These are phyloP conservation scores for Peucedramus taeniatus DNA, from an alignment of 2,113 vertebrate genomes.

Conservation along the genomic window DNA sequence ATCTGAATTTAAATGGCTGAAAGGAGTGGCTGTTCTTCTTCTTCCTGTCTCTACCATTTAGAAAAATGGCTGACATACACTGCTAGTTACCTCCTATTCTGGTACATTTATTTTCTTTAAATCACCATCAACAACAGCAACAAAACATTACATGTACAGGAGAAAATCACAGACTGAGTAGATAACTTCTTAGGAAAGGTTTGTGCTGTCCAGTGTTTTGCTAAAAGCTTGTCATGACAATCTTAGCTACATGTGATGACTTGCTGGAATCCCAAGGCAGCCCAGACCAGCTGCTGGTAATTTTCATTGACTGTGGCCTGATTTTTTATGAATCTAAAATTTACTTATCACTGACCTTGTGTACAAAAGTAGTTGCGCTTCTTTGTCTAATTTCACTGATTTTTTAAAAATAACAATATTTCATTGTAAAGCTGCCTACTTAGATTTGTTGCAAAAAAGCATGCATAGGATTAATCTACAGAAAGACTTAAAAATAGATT, in stretches of 20 bases:
- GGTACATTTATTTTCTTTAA: not conserved
- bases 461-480: not conserved
- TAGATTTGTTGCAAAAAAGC: not conserved
- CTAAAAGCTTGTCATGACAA: not conserved
- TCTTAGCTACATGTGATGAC: not conserved
- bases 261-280: not conserved
- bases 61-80: not conserved
- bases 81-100: not conserved
- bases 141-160: not conserved
- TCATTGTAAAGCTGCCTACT: not conserved
- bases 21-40: not conserved
- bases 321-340: not conserved
- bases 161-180: not conserved
- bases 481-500: slow-evolving; percentile 8
- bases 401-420: not conserved
- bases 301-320: not conserved
- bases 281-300: not conserved
- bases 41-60: not conserved
- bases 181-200: not conserved
- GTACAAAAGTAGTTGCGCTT: not conserved
- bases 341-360: not conserved
- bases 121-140: not conserved
- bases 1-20: not conserved
- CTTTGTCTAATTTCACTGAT: not conserved
- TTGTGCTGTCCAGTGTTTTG: not conserved